Percentiles rank a stretch among this genome's conserved stretches.
These are phyloP conservation scores for Schmidtea mediterranea DNA, from an alignment of 1,140 invertebrate genomes.

Conservation along the genomic window DNA sequence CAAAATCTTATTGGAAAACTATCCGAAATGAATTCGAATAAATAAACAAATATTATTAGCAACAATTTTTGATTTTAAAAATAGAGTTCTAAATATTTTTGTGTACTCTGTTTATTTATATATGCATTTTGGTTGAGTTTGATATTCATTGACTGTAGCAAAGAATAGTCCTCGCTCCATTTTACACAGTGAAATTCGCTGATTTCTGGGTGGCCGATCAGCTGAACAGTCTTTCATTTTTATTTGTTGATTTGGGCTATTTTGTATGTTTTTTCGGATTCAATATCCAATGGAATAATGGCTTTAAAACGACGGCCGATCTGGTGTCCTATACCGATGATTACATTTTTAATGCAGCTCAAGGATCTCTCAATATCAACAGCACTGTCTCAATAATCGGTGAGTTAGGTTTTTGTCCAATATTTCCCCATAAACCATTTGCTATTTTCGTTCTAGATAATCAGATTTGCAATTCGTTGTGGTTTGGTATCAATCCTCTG, in stretches of 20 bases:
- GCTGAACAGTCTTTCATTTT: conserved; percentile 62
- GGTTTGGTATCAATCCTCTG: not conserved
- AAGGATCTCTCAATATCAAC: not conserved
- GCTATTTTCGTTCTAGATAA: not conserved
- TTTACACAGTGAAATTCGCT: conserved; percentile 78
- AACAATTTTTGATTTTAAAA: too few relatives aligned
- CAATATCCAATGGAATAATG: conserved; percentile 6
- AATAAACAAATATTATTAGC: not conserved
- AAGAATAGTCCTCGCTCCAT: conserved; percentile 60
- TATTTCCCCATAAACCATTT: too few relatives aligned
- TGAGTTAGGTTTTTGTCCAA: too few relatives aligned
- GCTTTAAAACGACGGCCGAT: not conserved
- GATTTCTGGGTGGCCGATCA: conserved; percentile 99
- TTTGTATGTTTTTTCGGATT: conserved; percentile 38
- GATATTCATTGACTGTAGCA: conserved; percentile 28
- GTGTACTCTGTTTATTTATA: too few relatives aligned
- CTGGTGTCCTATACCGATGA: not conserved
- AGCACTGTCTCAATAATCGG: not conserved
- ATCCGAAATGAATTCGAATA: not conserved
- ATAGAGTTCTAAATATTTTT: too few relatives aligned
- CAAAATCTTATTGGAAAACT: conserved; percentile 4
- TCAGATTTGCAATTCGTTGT: not conserved
- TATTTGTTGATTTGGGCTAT: conserved; percentile 75
- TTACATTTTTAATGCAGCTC: not conserved
- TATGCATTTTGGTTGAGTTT: too few relatives aligned